phyloP scores from a whole-genome alignment of 2,888 invertebrate genomes.

The Lepidonotus clava region DNA sequence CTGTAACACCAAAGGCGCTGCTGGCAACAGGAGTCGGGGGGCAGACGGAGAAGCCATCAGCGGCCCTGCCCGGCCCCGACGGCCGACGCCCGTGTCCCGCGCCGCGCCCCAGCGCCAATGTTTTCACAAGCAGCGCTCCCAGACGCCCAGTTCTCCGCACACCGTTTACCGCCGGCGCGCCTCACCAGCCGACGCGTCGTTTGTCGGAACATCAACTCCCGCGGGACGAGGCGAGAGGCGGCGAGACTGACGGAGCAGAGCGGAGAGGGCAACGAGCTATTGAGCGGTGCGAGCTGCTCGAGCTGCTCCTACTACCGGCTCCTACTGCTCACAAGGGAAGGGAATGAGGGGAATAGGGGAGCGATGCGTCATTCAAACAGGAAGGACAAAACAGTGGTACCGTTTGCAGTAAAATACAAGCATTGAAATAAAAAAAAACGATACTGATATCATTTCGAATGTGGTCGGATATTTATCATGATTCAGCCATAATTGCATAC shows the following conservation, averaged over 20 bases:
- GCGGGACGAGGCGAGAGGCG: neutral
- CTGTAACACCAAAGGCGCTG: conserved; percentile 8
- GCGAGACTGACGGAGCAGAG: neutral
- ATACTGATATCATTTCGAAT: too few relatives aligned
- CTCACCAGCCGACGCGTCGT: neutral
- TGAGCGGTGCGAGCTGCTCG: neutral
- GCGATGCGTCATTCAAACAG: too few relatives aligned
- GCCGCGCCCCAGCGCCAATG: conserved; percentile 1
- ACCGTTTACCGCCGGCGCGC: neutral
- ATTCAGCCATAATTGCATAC: neutral
- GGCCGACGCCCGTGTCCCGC: neutral
- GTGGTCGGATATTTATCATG: neutral
- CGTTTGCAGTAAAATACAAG: too few relatives aligned
- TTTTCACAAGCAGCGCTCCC: conserved; percentile 38
- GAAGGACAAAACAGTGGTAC: too few relatives aligned
- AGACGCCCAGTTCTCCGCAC: neutral
- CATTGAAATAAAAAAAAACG: too few relatives aligned
- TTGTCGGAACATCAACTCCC: conserved; percentile 37
- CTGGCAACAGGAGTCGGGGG: neutral
- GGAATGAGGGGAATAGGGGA: neutral
- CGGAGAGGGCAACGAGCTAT: neutral
- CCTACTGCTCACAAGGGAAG: neutral
- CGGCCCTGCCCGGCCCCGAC: neutral
- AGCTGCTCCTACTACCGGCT: too few relatives aligned
- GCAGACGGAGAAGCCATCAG: conserved; percentile 39